Base-by-base conservation (phyloP, 2,797 vertebrate species). In the Apogon talboti region DNA sequence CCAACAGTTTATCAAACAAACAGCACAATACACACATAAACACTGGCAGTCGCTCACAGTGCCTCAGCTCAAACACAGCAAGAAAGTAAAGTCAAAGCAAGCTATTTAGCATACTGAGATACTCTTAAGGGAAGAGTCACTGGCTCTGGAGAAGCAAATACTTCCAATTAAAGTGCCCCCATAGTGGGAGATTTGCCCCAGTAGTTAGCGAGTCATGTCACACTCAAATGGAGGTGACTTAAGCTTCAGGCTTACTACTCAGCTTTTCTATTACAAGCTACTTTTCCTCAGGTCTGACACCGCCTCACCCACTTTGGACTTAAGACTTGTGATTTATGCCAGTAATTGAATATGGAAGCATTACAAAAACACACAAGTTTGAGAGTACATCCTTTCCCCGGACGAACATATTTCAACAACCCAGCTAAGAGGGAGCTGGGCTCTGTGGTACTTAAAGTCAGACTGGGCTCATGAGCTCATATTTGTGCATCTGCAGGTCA, bases 1-100 rank as follows among this genome's bases (percentile, higher is more conserved):
- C 66, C 54, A 54, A 74, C 75, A 78, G 71, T 83, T 82, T 66
- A 85, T 81, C 78, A 87, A 84, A 82, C 83, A 85, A 87, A 87
- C 79, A 78, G 62, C 77, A 87, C 80, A 46, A 79, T 81, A 73
- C 40, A 49, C 52, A 71, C 78, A 74, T 48, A 85, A 81, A 87
- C 73, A 77, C 48, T 40, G 30, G 33, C 63, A 14, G 57, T 40
- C 3, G 28, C 66, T 83, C 28, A 6, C 28, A 71, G 70, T 64
- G 10, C 58, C 30, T 15, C 43, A 9, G 67, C 56, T 72, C 71
- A 45, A 55, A 70, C 51, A 11, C 53, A 64, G 60, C 42, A 28
- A 56, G 45, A 49, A 62, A 60, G 63, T 54, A 30, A 50, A 71
- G 71, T 53, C 48, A 47, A 62, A 65, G 50, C 60, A 19, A 64